Evolutionary conservation across 2,888 invertebrate species (phyloP).

Genomic region (Criorhina ranunculi): DNA sequence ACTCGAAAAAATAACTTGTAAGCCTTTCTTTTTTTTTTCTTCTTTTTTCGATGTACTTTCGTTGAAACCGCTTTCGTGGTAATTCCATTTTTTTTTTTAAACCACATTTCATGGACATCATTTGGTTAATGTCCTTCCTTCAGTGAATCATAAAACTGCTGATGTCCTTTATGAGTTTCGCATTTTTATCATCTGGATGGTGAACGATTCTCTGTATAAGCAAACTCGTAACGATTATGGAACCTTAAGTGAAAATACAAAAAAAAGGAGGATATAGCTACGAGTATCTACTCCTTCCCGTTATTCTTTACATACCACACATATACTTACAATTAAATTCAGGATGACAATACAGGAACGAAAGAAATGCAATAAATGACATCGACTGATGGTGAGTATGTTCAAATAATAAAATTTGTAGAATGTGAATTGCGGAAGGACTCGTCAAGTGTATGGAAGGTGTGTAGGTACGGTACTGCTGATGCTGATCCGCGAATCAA

Average conservation of each 20-base stretch:
- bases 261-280: too few relatives aligned
- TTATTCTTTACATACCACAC: too few relatives aligned
- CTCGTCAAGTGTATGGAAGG: too few relatives aligned
- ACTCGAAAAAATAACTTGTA: too few relatives aligned
- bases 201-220: background rate
- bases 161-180: conserved; percentile 16
- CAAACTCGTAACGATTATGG: conserved; percentile 8
- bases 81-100: too few relatives aligned
- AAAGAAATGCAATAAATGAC: conserved; percentile 13
- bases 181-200: background rate
- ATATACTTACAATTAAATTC: conserved; percentile 17
- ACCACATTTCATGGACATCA: background rate
- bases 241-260: background rate
- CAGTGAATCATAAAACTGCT: conserved; percentile 14
- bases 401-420: background rate
- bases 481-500: too few relatives aligned
- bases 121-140: conserved; percentile 12
- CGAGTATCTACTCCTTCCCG: too few relatives aligned
- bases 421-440: too few relatives aligned
- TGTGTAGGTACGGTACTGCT: too few relatives aligned
- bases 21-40: too few relatives aligned
- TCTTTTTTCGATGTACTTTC: too few relatives aligned
- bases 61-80: too few relatives aligned
- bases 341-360: conserved; percentile 5
- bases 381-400: conserved; percentile 5